Conservation (phyloP, 2,888 invertebrate species). For the Cinara cedri region DNA sequence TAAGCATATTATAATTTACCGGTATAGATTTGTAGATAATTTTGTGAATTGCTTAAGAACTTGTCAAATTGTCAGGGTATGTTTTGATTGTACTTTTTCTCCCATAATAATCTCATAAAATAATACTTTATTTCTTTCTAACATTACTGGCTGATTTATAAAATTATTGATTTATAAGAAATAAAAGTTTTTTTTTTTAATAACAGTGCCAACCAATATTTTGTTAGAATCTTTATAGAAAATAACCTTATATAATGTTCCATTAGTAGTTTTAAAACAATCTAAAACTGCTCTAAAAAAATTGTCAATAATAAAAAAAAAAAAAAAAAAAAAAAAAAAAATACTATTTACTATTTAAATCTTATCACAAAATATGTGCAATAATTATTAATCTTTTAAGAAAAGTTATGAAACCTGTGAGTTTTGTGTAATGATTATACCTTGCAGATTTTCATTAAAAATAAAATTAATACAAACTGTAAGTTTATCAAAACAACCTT, state of each 20-base stretch:
- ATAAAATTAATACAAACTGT: too few relatives aligned
- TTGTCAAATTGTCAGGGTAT: slow-evolving; percentile 52
- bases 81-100: slow-evolving; percentile 34
- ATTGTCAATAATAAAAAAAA: not conserved
- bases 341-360: too few relatives aligned
- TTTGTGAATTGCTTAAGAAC: slow-evolving; percentile 35
- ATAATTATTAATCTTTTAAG: too few relatives aligned
- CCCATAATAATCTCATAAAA: not conserved
- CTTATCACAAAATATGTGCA: too few relatives aligned
- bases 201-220: slow-evolving; percentile 28
- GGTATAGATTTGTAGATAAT: slow-evolving; percentile 25
- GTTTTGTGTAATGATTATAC: too few relatives aligned
- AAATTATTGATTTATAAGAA: slow-evolving; percentile 2
- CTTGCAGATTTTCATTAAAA: too few relatives aligned
- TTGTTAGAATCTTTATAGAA: slow-evolving; percentile 19
- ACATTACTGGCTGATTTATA: slow-evolving; percentile 43
- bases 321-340: too few relatives aligned
- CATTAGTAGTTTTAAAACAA: not conserved
- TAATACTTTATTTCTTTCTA: not conserved
- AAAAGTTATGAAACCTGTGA: too few relatives aligned
- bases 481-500: too few relatives aligned
- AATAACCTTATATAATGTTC: slow-evolving; percentile 3
- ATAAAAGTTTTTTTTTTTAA: slow-evolving; percentile 2
- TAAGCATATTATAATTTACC: slow-evolving; percentile 37
- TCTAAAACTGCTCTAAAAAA: not conserved